Conservation (phyloP, 2,797 vertebrate species). For the Pangasius larnaudii region DNA sequence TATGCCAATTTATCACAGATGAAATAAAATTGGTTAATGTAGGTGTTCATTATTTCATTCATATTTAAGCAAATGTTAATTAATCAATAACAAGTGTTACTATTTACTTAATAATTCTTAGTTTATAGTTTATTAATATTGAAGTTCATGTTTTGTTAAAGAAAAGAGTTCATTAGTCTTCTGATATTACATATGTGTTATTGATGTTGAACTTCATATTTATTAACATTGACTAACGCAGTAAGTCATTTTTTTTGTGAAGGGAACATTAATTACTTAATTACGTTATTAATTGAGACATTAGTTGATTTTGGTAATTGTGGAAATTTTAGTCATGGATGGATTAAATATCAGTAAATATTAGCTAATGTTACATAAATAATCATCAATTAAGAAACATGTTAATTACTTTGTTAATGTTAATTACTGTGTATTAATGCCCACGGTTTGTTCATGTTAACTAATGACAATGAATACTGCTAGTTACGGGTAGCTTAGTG, state of each 20-base stretch:
- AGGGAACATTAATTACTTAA: conserved; percentile 9
- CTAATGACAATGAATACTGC: background rate
- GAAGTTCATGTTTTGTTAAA: background rate
- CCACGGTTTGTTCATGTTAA: background rate
- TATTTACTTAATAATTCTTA: background rate
- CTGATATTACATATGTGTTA: background rate
- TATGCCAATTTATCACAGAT: background rate
- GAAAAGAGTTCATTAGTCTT: background rate
- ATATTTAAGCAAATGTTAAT: background rate
- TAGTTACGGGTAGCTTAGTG: background rate
- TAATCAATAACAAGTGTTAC: background rate
- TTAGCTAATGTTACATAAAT: background rate
- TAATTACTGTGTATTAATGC: conserved; percentile 12
- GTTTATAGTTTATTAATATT: background rate
- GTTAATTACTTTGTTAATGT: background rate
- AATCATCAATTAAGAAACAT: background rate
- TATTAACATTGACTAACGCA: background rate
- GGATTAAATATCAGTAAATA: conserved; percentile 1
- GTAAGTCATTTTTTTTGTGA: background rate
- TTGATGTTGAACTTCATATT: background rate
- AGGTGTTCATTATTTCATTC: background rate
- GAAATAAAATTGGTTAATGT: background rate
- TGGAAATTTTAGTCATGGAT: background rate
- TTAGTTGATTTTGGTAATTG: background rate
- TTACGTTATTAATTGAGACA: background rate